phyloP scores from a whole-genome alignment of 2,888 invertebrate species.

The Hanleya hanleyi region DNA sequence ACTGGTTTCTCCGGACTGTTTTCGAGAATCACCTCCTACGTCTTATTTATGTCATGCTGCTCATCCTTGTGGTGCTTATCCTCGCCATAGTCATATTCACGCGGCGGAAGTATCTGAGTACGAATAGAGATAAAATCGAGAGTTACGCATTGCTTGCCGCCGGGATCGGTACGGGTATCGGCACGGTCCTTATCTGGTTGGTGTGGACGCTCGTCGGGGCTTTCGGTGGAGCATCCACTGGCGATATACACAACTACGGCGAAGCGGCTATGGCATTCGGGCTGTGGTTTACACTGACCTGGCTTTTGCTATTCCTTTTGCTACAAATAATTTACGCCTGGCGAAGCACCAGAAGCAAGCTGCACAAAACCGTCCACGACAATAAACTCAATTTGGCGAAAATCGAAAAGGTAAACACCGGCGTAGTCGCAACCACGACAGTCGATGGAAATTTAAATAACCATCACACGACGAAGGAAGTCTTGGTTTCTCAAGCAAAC shows the following conservation, averaged over 20 bases:
- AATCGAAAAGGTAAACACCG: background rate
- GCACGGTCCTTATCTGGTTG: background rate
- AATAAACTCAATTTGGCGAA: background rate
- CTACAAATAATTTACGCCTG: background rate
- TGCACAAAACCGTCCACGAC: background rate
- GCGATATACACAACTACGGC: background rate
- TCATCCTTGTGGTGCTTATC: background rate
- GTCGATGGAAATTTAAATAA: background rate
- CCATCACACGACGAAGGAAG: background rate
- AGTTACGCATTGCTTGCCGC: background rate
- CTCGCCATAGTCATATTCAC: background rate
- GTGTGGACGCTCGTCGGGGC: constrained; percentile 1
- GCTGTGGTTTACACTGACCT: background rate
- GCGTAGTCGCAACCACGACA: background rate
- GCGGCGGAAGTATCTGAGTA: background rate
- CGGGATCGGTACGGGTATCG: background rate
- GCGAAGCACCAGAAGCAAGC: background rate
- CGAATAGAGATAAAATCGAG: background rate
- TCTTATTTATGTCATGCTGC: background rate
- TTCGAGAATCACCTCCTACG: background rate
- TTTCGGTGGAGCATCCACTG: background rate
- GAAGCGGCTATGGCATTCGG: background rate
- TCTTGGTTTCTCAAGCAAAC: background rate
- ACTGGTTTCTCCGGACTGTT: background rate
- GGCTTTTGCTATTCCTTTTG: background rate